Evolutionary conservation across 2,113 vertebrate species (phyloP), one percentile per base, ranked within the genome.

Genomic region (Ramphastos sulfuratus): DNA sequence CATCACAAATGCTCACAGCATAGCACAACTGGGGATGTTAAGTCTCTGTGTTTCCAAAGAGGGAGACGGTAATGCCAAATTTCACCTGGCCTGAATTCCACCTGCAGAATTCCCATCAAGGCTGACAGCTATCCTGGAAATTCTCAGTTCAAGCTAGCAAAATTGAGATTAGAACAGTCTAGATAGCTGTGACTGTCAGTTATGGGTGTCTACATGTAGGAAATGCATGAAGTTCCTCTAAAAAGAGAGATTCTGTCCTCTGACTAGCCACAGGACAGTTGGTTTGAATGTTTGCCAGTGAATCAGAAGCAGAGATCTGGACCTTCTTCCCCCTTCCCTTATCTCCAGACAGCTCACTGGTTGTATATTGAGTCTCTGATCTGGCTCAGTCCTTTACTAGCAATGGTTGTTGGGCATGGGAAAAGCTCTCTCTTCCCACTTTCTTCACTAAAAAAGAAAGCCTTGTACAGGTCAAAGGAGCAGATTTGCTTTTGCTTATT

Each of bases 201-300:
- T 88, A 15, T 10, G 66, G 59, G 7, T 52, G 25, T 74, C 27
- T 42, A 17, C 31, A n/a, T 5, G 14, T 44, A 78, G 33, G 30
- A 79, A 83, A 67, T 27, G 19, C 10, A 66, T 28, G 21, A 25
- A 10, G 50, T 76, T 89, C 37, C 54, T 71, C 37, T 39, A 16
- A 42, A 65, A 54, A 33, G 46, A 70, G 50, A 42, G 44, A n/a
- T 71, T 55, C 44, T 60, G 18, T 65, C 24, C 21, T 60, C 37
- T 60, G 64, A 33, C 13, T 4, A 19, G 19, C 37, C 17, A 28
- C 0, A 0, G 46, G n/a, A 72, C 76, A 82, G 59, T 37, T 72
- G 64, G 7, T 56, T 85, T 54, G 63, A 28, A 30, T 75, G 37
- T 56, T 59, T 59, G 20, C n/a, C 12, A 2, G 12, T 39, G 56